Evolutionary conservation across 2,888 invertebrate genomes (phyloP).

Genomic region (Teleiodes luculella): DNA sequence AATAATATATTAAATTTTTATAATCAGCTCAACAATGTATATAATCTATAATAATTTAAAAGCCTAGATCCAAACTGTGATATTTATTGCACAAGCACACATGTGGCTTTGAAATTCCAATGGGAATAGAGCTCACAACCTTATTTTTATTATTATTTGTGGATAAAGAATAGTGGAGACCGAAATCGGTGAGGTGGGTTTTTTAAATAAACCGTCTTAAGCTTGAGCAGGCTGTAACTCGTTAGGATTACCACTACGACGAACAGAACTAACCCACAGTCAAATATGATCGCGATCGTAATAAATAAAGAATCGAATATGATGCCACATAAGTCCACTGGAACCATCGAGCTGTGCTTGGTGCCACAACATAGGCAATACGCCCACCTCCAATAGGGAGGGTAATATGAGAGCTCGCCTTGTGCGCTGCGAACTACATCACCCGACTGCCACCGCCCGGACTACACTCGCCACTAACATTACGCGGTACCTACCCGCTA

Average conservation of each 20-base stretch:
- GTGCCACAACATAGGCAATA: slow-evolving; percentile 76
- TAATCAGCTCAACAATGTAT: slow-evolving; percentile 82
- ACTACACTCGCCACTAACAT: slow-evolving; percentile 6
- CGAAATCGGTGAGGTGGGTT: slow-evolving; percentile 58
- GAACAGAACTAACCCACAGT: slow-evolving; percentile 32
- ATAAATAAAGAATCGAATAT: slow-evolving; percentile 44
- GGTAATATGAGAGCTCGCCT: slow-evolving; percentile 76
- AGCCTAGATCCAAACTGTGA: slow-evolving; percentile 80
- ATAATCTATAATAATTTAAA: slow-evolving; percentile 81
- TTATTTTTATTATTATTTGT: slow-evolving; percentile 68
- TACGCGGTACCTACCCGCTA: not conserved
- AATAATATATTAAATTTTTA: slow-evolving; percentile 81
- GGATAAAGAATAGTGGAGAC: slow-evolving; percentile 62
- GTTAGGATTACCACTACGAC: slow-evolving; percentile 35
- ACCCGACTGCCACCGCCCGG: slow-evolving; percentile 47
- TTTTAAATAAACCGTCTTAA: slow-evolving; percentile 40
- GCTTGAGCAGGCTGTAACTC: slow-evolving; percentile 53
- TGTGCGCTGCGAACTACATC: slow-evolving; percentile 77
- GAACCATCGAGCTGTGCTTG: slow-evolving; percentile 70
- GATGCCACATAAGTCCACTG: slow-evolving; percentile 60
- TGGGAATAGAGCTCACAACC: slow-evolving; percentile 79
- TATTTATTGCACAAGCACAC: slow-evolving; percentile 81
- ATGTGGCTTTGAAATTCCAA: slow-evolving; percentile 76
- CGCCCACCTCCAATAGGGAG: slow-evolving; percentile 79
- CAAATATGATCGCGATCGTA: slow-evolving; percentile 35